These are phyloP conservation scores for Mythimna vitellina DNA, from an alignment of 2,888 invertebrate species.

Conservation along the genomic window DNA sequence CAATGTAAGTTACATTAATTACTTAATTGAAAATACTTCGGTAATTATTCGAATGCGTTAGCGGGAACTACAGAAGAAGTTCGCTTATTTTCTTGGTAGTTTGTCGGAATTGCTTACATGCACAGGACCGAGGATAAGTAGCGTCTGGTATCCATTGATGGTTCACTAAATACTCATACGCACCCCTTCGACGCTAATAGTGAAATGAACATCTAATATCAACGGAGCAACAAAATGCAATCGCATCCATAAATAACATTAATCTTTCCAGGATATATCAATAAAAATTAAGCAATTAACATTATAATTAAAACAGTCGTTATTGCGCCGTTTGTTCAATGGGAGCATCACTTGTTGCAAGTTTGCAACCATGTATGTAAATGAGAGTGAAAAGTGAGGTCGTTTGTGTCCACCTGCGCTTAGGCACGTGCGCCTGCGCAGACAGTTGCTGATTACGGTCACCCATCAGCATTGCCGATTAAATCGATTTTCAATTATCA, in stretches of 20 bases:
- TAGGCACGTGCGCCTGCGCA: conserved; percentile 55
- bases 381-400: conserved; percentile 64
- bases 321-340: conserved; percentile 53
- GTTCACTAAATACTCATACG: not conserved
- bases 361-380: conserved; percentile 59
- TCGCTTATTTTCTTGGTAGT: conserved; percentile 23
- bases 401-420: conserved; percentile 67
- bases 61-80: conserved; percentile 31
- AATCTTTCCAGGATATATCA: conserved; percentile 43
- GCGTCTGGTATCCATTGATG: conserved; percentile 25
- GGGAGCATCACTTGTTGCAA: conserved; percentile 53
- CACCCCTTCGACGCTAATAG: not conserved
- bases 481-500: conserved; percentile 71
- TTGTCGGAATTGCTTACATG: conserved; percentile 15
- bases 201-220: conserved; percentile 10
- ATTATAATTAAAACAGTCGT: conserved; percentile 60
- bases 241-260: conserved; percentile 44
- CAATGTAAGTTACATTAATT: conserved; percentile 29
- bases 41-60: conserved; percentile 35
- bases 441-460: conserved; percentile 59
- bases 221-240: not conserved
- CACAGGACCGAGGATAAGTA: not conserved
- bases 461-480: conserved; percentile 63
- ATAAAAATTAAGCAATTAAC: conserved; percentile 63
- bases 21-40: conserved; percentile 46